Percentiles rank a stretch among this genome's conserved stretches.
Evolutionary conservation across 2,797 vertebrate genomes (phyloP).

Genomic region (Vireo griseus): DNA sequence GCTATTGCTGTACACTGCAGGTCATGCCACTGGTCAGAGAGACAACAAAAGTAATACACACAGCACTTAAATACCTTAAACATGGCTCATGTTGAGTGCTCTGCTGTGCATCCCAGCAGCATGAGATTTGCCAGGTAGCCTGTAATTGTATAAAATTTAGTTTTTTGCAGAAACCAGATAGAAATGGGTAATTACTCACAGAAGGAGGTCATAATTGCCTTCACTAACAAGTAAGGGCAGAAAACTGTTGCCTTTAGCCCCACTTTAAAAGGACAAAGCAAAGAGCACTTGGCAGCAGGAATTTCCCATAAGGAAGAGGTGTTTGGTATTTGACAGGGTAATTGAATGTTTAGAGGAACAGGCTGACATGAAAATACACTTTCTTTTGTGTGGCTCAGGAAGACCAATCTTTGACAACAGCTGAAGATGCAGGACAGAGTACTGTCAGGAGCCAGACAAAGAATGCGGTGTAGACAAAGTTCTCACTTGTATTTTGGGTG

Average conservation of each 20-base stretch:
- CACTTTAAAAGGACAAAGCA: conserved; percentile 34
- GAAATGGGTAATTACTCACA: conserved; percentile 41
- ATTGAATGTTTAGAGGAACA: conserved; percentile 29
- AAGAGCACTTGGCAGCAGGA: conserved; percentile 22
- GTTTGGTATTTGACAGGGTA: conserved; percentile 45
- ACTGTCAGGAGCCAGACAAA: not conserved
- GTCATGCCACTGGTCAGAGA: not conserved
- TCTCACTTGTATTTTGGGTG: not conserved
- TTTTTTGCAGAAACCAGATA: not conserved
- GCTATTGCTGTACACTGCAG: fast-evolving
- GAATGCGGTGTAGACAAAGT: not conserved
- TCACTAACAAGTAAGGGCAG: conserved; percentile 39
- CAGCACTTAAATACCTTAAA: not conserved
- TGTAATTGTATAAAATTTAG: not conserved
- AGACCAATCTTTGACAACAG: not conserved
- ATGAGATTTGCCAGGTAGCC: not conserved
- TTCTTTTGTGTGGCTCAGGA: not conserved
- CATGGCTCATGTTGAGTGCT: not conserved
- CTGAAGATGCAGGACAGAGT: not conserved
- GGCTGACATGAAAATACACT: conserved; percentile 7
- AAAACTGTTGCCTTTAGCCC: conserved; percentile 17
- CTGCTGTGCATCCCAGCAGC: not conserved
- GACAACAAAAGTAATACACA: not conserved
- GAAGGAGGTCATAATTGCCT: conserved; percentile 46
- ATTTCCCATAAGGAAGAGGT: conserved; percentile 39